Base-by-base conservation (phyloP, 2,113 vertebrate genomes). In the Ammodytes dubius region DNA sequence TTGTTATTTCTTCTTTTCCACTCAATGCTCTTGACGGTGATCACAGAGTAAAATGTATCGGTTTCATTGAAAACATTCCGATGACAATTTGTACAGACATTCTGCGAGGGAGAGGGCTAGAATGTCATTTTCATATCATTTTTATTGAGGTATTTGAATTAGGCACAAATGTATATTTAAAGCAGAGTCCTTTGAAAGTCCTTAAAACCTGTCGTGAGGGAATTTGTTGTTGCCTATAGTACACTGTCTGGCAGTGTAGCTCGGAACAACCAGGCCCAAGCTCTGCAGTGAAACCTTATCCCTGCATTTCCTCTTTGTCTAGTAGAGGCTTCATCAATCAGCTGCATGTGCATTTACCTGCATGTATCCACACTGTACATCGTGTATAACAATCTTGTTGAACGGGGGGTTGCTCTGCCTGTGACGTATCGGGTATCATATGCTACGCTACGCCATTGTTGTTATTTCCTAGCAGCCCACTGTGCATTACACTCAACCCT, bases 361-460 rank as follows among this genome's bases (percentile, higher is more conserved):
- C 35, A 4, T 57, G 35, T 40, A 52, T 68, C 70, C 11, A 40
- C 60, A 5, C 37, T 4, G 2, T 10, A 40, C 60, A 5, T 19
- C 5, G 2, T 10, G 3, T 14, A 46, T 4, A 13, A 1, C 60
- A 15, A 17, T 0, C 49, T 74, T 59, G 27, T 27, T 27, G 27
- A 27, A 27, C 27, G 27, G 27, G 27, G 27, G 11, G 14, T 12
- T 7, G 43, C 27, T 40, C 1, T 5, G 11, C 39, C 66, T 64
- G 52, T 72, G 77, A 83, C 40, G 2, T 88, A 74, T 67, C 69
- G 11, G 63, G 49, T 77, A 77, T 77, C 46, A 53, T 63, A 69
- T 70, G 67, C 17, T 52, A 65, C 15, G n/a, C 74, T 66, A 65
- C 15, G 40, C 47, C 71, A 50, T 77, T 79, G 60, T 50, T 78